Conservation (phyloP, 2,113 vertebrate genomes). For the Actinemys pallida region DNA sequence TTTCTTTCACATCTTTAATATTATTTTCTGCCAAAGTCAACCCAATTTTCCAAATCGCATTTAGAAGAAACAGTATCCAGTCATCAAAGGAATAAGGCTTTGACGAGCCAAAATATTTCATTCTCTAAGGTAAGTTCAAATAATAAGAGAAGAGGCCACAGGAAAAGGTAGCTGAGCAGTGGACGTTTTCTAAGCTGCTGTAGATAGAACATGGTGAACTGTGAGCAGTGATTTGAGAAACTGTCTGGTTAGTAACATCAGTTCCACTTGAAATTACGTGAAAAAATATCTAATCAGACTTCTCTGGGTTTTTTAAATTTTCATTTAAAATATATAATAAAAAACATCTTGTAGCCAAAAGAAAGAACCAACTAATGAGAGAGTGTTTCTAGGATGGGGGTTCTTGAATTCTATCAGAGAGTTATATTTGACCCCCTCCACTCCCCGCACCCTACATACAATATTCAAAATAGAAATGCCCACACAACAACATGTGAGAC, state of each 20-base stretch:
- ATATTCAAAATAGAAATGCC: background rate
- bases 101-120: background rate
- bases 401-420: background rate
- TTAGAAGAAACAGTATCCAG: background rate
- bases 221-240: background rate
- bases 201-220: background rate
- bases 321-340: fast-evolving
- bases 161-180: background rate
- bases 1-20: background rate
- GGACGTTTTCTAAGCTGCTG: fast-evolving
- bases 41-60: background rate
- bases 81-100: background rate
- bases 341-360: background rate
- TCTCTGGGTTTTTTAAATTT: fast-evolving
- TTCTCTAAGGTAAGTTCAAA: background rate
- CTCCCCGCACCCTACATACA: background rate
- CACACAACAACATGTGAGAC: background rate
- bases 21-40: background rate
- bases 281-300: background rate
- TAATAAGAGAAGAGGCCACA: background rate
- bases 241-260: fast-evolving
- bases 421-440: background rate
- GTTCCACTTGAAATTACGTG: background rate
- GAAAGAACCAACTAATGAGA: background rate
- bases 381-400: background rate